Evolutionary conservation across 2,888 invertebrate species (phyloP).

Genomic region (Sepioteuthis lessoniana): DNA sequence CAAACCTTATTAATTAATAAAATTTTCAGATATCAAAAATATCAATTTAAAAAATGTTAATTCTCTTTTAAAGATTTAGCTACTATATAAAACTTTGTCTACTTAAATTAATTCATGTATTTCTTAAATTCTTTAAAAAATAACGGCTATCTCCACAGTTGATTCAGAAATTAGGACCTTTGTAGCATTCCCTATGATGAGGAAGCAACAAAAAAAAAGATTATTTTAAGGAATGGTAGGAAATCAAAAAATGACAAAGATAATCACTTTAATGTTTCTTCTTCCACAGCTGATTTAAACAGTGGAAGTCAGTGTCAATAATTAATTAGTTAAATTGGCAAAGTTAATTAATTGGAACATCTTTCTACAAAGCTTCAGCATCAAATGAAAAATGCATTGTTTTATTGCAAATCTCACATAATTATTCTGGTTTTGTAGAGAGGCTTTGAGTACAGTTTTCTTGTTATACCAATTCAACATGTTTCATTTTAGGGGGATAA

Average conservation of each 20-base stretch:
- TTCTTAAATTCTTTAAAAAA: no score
- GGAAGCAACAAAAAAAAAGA: background rate
- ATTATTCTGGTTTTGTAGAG: background rate
- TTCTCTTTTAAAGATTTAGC: no score
- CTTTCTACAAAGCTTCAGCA: background rate
- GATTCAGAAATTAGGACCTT: no score
- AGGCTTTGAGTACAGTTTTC: background rate
- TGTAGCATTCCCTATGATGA: background rate
- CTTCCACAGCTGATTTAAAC: no score
- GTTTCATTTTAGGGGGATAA: background rate
- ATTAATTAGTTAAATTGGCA: slow-evolving; percentile 17
- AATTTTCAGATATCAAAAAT: no score
- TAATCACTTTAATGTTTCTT: background rate
- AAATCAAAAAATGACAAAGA: background rate
- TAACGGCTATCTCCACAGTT: no score
- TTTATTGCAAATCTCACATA: background rate
- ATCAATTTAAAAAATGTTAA: no score
- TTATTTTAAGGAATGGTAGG: background rate
- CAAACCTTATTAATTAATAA: no score
- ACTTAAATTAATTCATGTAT: no score
- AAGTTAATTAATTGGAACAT: slow-evolving; percentile 14
- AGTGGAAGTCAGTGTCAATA: background rate
- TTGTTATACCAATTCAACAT: background rate
- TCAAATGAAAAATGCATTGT: background rate
- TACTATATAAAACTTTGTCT: no score